These are phyloP conservation scores for Cyprinodon tularosa DNA, from an alignment of 2,113 vertebrate species.

Conservation along the genomic window DNA sequence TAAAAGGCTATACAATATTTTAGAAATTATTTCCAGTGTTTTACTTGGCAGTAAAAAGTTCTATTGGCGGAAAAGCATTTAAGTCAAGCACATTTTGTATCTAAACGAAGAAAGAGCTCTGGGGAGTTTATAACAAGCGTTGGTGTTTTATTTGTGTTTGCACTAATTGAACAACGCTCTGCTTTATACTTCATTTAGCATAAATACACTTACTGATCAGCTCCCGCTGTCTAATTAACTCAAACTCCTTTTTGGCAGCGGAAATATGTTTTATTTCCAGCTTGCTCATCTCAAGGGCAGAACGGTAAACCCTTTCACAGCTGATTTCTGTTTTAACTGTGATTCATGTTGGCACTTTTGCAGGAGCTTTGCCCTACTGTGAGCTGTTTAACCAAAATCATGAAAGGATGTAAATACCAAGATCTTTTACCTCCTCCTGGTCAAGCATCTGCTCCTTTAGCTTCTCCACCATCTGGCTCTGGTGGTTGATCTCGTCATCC, in stretches of 20 bases:
- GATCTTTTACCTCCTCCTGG: constrained; percentile 75
- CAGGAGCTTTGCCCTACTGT: constrained; percentile 16
- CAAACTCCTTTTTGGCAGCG: constrained; percentile 24
- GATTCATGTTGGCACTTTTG: constrained; percentile 12
- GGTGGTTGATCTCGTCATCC: constrained; percentile 76
- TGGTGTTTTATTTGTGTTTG: constrained; percentile 13
- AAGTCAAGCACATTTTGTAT: background rate
- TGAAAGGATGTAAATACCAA: constrained; percentile 36
- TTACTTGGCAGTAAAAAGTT: background rate
- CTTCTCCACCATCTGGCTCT: constrained; percentile 79
- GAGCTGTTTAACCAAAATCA: constrained; percentile 45
- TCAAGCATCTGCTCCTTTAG: constrained; percentile 78
- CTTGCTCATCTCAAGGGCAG: constrained; percentile 31
- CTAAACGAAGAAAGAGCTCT: background rate
- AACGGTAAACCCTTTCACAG: constrained; percentile 27
- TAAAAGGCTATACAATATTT: background rate
- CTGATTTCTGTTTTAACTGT: constrained; percentile 13
- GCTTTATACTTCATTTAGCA: constrained; percentile 5
- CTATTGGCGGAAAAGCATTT: background rate
- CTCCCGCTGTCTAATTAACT: constrained; percentile 11
- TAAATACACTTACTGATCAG: constrained; percentile 9
- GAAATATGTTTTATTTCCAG: constrained; percentile 7
- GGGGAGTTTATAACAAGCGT: background rate
- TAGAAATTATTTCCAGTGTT: background rate
- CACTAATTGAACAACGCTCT: constrained; percentile 1